A percentile compares a stretch with the other conserved stretches of the same genome.
phyloP scores from a whole-genome alignment of 1,140 invertebrate species.

The Chironomus tepperi region DNA sequence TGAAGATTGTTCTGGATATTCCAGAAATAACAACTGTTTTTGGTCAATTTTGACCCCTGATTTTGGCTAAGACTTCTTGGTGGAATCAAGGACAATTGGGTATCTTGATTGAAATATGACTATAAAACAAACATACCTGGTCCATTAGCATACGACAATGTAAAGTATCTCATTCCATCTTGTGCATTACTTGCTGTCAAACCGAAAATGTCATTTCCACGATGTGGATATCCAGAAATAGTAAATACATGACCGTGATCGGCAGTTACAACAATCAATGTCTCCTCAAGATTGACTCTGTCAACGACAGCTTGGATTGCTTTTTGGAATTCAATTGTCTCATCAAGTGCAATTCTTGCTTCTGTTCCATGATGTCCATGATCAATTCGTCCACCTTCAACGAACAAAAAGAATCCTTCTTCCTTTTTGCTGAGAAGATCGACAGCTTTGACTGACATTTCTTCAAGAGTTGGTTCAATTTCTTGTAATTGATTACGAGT shows the following conservation, averaged over 20 bases:
- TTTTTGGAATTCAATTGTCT: conserved; percentile 53
- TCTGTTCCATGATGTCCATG: conserved; percentile 51
- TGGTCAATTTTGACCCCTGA: not conserved
- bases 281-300: conserved; percentile 47
- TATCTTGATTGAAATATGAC: not conserved
- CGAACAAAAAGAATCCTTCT: conserved; percentile 61
- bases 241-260: conserved; percentile 63
- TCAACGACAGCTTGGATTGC: conserved; percentile 46
- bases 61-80: too few species aligned
- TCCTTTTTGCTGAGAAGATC: conserved; percentile 57
- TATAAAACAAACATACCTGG: conserved; percentile 32
- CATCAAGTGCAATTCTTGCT: conserved; percentile 50
- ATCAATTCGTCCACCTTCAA: conserved; percentile 61
- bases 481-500: conserved; percentile 37
- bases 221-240: conserved; percentile 56
- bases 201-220: conserved; percentile 61
- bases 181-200: conserved; percentile 37
- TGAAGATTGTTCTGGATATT: not conserved
- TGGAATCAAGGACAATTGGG: too few species aligned
- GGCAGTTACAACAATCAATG: conserved; percentile 55
- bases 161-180: conserved; percentile 60
- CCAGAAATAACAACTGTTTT: not conserved
- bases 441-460: conserved; percentile 76
- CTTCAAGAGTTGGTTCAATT: conserved; percentile 53
- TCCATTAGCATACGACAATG: conserved; percentile 68